A percentile compares a stretch with the other conserved stretches of the same genome.
Conservation (phyloP, 64 coral and sea anemone genomes). For the Stichodactyla helianthus region DNA sequence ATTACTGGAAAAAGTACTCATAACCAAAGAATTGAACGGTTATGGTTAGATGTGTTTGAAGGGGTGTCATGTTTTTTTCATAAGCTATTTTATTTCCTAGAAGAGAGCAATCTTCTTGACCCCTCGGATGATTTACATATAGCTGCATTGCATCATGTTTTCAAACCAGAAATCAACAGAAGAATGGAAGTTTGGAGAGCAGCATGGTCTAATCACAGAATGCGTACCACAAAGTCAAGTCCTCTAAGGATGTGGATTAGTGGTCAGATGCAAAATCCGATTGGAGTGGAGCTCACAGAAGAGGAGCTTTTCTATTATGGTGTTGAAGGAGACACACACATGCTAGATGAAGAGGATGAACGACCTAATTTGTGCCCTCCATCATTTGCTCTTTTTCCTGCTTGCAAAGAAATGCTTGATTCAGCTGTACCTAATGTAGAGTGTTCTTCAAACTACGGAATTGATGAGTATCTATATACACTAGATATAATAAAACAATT, state of each 20-base stretch:
- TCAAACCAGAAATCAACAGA: conserved; percentile 55
- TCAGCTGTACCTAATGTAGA: conserved; percentile 41
- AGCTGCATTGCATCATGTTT: conserved; percentile 62
- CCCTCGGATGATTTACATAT: conserved; percentile 43
- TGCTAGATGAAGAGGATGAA: conserved; percentile 9
- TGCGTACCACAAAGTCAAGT: conserved; percentile 52
- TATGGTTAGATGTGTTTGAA: conserved; percentile 53
- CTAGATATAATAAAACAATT: conserved; percentile 27
- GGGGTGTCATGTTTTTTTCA: conserved; percentile 51
- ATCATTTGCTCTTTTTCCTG: conserved; percentile 22
- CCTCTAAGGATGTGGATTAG: conserved; percentile 54
- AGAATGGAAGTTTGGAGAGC: conserved; percentile 48
- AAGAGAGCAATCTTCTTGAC: conserved; percentile 55
- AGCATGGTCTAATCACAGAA: conserved; percentile 56
- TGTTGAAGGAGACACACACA: conserved; percentile 48
- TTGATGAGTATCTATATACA: conserved; percentile 61
- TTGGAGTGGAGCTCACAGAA: conserved; percentile 34
- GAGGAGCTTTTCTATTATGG: conserved; percentile 30
- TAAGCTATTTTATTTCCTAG: conserved; percentile 54
- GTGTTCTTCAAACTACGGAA: conserved; percentile 66
- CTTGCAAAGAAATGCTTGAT: conserved; percentile 35
- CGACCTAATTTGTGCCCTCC: conserved; percentile 42
- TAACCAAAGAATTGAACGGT: conserved; percentile 39
- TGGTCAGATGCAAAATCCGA: conserved; percentile 60
- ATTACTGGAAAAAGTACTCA: conserved; percentile 75